A percentile compares a stretch with the other conserved stretches of the same genome.
Conservation (phyloP, 2,888 invertebrate species). For the Sphaeridia pumilis region DNA sequence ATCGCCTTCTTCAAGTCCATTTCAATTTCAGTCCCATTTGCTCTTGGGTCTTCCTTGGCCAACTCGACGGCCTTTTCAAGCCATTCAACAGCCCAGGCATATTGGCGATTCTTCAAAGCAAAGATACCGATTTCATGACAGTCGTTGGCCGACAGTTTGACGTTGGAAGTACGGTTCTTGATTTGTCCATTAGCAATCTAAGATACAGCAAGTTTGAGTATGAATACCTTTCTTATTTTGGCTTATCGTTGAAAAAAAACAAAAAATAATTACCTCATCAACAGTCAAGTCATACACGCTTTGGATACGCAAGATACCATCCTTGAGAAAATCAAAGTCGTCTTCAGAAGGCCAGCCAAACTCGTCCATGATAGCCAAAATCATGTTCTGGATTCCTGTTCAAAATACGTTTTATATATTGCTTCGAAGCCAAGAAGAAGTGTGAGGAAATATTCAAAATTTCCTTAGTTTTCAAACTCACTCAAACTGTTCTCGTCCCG, state of each 20-base stretch:
- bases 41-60: not conserved
- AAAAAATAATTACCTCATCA: conserved; percentile 7
- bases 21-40: not conserved
- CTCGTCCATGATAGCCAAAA: conserved; percentile 8
- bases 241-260: not conserved
- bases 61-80: conserved; percentile 6
- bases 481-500: not conserved
- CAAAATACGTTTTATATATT: not conserved
- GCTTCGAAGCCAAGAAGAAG: not conserved
- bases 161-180: not conserved
- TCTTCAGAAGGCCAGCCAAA: conserved; percentile 20
- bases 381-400: conserved; percentile 7
- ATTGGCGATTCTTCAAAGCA: not conserved
- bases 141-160: conserved; percentile 3
- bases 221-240: not conserved
- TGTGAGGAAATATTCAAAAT: too few species aligned
- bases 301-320: conserved; percentile 20
- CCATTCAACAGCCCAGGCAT: conserved; percentile 9
- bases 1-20: conserved; percentile 5
- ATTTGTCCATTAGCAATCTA: conserved; percentile 14
- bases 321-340: conserved; percentile 12
- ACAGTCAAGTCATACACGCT: conserved; percentile 22
- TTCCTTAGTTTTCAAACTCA: too few species aligned
- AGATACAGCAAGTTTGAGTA: not conserved
- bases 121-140: conserved; percentile 9